These are phyloP conservation scores for Ivindomyrus marchei DNA, from an alignment of 2,113 vertebrate species.

Conservation along the genomic window DNA sequence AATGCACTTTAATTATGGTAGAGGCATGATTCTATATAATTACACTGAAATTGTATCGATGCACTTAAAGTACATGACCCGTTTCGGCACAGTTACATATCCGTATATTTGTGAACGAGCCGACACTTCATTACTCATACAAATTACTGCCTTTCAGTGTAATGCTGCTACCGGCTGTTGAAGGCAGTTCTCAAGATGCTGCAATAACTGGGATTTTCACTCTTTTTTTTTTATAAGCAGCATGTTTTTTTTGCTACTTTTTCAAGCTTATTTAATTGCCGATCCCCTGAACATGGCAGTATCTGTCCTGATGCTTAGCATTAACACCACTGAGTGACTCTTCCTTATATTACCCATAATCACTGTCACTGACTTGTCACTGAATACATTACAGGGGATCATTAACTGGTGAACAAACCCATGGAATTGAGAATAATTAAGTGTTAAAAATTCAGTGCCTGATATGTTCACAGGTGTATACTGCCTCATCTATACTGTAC, in stretches of 20 bases:
- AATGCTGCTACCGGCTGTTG: background rate
- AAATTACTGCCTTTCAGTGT: background rate
- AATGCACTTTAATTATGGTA: background rate
- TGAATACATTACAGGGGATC: background rate
- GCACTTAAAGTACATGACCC: background rate
- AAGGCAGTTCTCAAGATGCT: background rate
- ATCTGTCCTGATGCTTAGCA: background rate
- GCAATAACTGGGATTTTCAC: background rate
- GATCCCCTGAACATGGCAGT: background rate
- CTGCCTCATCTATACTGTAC: background rate
- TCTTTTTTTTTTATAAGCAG: background rate
- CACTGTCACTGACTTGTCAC: background rate
- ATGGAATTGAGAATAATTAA: background rate
- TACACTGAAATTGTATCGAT: background rate
- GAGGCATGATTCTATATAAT: background rate
- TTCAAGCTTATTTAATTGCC: background rate
- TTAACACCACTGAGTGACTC: background rate
- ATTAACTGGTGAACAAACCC: constrained; percentile 2
- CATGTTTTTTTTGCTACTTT: background rate
- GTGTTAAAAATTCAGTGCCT: background rate
- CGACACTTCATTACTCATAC: background rate
- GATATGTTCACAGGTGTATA: background rate
- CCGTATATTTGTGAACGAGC: background rate
- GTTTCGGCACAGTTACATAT: background rate
- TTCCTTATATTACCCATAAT: background rate